phyloP scores from a whole-genome alignment of 2,888 invertebrate species.

The Sympetrum striolatum region DNA sequence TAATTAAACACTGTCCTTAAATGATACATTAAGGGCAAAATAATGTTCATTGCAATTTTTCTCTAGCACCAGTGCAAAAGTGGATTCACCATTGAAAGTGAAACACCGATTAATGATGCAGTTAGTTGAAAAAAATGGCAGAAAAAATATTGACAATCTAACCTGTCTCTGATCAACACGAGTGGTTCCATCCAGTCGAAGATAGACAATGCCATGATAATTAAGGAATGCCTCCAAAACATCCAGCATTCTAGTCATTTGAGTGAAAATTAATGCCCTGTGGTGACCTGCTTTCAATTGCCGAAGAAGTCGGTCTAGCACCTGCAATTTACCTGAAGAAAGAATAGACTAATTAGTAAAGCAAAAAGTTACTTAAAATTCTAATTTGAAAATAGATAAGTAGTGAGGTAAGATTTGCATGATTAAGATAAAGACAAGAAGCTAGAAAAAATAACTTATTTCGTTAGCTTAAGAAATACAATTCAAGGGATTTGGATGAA shows the following conservation, averaged over 20 bases:
- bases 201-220: conserved; percentile 95
- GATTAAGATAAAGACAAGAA: no score
- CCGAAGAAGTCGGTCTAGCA: conserved; percentile 81
- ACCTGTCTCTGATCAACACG: conserved; percentile 92
- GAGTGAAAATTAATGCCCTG: conserved; percentile 96
- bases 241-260: conserved; percentile 99
- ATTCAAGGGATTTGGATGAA: no score
- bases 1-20: neutral
- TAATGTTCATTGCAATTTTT: conserved; percentile 48
- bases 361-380: neutral
- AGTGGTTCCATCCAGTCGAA: conserved; percentile 95
- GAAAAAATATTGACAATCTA: conserved; percentile 46
- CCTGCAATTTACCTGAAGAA: conserved; percentile 81
- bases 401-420: no score
- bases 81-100: conserved; percentile 47
- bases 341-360: conserved; percentile 2
- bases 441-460: no score
- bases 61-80: conserved; percentile 52
- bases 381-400: no score
- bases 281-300: conserved; percentile 83
- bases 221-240: conserved; percentile 96
- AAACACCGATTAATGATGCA: conserved; percentile 50
- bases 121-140: no score
- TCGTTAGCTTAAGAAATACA: no score
- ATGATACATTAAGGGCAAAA: neutral